Conservation (phyloP, 1,140 invertebrate genomes). For the Lepidotrigona ventralis region DNA sequence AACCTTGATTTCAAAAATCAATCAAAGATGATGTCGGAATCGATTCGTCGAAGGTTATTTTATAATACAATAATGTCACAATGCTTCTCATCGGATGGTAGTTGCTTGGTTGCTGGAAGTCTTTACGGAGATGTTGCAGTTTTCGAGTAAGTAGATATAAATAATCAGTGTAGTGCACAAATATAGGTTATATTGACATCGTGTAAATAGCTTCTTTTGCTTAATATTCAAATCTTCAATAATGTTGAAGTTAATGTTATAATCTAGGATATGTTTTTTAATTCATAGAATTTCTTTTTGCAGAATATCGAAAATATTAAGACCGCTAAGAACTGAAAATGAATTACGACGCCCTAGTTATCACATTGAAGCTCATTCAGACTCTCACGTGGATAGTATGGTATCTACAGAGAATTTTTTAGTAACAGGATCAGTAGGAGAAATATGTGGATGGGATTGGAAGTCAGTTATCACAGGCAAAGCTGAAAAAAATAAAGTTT, state of each 20-base stretch:
- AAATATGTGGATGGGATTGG: constrained; percentile 90
- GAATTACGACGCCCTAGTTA: constrained; percentile 82
- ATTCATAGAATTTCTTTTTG: constrained; percentile 54
- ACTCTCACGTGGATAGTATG: constrained; percentile 87
- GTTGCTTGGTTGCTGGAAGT: constrained; percentile 90
- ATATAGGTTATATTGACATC: constrained; percentile 34
- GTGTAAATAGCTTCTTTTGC: background rate
- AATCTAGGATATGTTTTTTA: constrained; percentile 17
- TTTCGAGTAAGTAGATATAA: constrained; percentile 86
- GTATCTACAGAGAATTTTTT: constrained; percentile 86
- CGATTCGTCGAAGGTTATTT: constrained; percentile 79
- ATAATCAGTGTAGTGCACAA: background rate
- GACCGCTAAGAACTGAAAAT: constrained; percentile 79
- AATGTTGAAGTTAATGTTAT: constrained; percentile 4
- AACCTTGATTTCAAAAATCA: constrained; percentile 5
- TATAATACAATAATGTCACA: constrained; percentile 91
- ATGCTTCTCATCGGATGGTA: constrained; percentile 90
- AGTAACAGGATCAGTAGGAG: constrained; percentile 87
- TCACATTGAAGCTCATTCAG: constrained; percentile 81
- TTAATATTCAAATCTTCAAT: background rate
- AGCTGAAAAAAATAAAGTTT: constrained; percentile 81
- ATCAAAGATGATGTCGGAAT: constrained; percentile 28
- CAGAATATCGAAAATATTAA: constrained; percentile 82
- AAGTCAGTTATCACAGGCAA: constrained; percentile 83
- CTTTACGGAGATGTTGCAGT: constrained; percentile 91